Percentiles rank a stretch among this genome's conserved stretches.
These are phyloP conservation scores for Galerucella nymphaeae DNA, from an alignment of 2,888 invertebrate species.

Conservation along the genomic window DNA sequence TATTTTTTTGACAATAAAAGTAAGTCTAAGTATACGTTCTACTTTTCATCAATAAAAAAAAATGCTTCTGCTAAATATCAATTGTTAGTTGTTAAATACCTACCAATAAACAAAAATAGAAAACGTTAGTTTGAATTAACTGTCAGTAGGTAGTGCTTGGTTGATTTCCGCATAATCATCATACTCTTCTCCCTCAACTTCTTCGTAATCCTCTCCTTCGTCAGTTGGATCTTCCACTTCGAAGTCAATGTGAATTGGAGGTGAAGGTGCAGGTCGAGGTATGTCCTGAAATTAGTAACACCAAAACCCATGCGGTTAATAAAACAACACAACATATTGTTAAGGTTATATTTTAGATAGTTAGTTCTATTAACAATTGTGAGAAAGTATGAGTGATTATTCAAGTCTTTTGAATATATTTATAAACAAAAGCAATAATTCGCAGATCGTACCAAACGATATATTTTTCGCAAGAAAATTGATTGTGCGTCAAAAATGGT, in stretches of 20 bases:
- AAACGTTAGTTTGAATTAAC: constrained; percentile 26
- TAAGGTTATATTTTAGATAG: not conserved
- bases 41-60: too few relatives aligned
- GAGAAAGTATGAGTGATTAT: too few relatives aligned
- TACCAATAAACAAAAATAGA: not conserved
- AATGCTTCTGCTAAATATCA: too few relatives aligned
- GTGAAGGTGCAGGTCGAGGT: constrained; percentile 62
- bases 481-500: too few relatives aligned
- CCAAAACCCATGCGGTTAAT: constrained; percentile 53
- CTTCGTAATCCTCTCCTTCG: constrained; percentile 69
- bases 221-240: constrained; percentile 68
- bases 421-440: too few relatives aligned
- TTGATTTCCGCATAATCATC: constrained; percentile 70
- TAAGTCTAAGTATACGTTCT: too few relatives aligned
- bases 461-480: too few relatives aligned
- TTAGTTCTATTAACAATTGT: not conserved
- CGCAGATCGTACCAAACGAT: too few relatives aligned
- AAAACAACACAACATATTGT: constrained; percentile 15
- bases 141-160: constrained; percentile 59
- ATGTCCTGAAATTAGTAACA: constrained; percentile 55
- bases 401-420: too few relatives aligned
- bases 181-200: constrained; percentile 71
- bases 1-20: too few relatives aligned
- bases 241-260: constrained; percentile 63
- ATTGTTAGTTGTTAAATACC: not conserved